Base-by-base conservation (phyloP, 2,888 invertebrate genomes). In the Thysanoteuthis rhombus region DNA sequence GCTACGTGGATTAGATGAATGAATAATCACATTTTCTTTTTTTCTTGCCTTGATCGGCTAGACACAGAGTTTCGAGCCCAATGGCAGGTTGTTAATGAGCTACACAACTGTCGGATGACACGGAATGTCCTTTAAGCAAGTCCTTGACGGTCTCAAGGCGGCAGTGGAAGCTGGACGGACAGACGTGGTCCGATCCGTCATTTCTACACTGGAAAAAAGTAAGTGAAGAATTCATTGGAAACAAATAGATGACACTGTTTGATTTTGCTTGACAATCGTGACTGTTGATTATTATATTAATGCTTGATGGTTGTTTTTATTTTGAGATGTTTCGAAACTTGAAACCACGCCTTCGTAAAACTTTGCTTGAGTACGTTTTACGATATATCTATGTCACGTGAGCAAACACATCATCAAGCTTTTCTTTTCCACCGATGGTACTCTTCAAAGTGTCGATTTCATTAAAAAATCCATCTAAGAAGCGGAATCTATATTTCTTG, bases 131-230 rank as follows among this genome's bases (percentile, higher is more conserved):
- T 94, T 95, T 45, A 93, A 94, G 47, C 95, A 95, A 93, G 95
- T 96, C 94, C 93, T 95, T 19, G 95, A 95, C 32, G 95, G 96
- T 93, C 94, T 98, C 95, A 97, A 97, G 95, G 97, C 97, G 94
- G 98, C 98, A 93, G 97, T 98, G 94, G 97, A 97, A 95, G 97
- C 97, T 94, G 97, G 97, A 92, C 97, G 98, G 94, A 97, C 98
- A 90, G 98, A 98, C 95, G 97, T 98, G 94, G 97, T 98, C 90
- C 97, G 97, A 95, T 97, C 97, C 47, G 96, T 98, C 90, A 96
- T 98, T 93, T 97, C 97, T 94, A 97, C 97, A 94, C 97, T 97
- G 95, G 96, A 97, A 97, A 97, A 97, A 96, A 96, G 97, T 97
- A 96, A 96, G 95, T 94, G 39, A 58, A 75, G 36, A 10, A 75